Evolutionary conservation across 2,888 invertebrate species (phyloP).

Genomic region (Pseudanteris insignis): DNA sequence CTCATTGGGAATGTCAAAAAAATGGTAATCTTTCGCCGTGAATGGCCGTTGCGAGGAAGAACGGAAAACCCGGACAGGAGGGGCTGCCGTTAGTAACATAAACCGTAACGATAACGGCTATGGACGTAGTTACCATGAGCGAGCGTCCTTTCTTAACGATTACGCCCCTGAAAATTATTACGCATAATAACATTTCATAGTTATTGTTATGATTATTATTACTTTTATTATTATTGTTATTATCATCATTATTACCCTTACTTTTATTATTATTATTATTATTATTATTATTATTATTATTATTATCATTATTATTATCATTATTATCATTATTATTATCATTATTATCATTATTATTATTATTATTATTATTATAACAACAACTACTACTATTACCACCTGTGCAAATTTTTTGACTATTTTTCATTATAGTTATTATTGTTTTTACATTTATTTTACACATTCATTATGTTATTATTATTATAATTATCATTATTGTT

Average conservation of each 20-base stretch:
- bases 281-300: conserved; percentile 42
- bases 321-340: conserved; percentile 28
- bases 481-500: conserved; percentile 22
- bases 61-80: conserved; percentile 45
- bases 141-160: conserved; percentile 66
- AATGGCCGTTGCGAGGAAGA: conserved; percentile 43
- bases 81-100: conserved; percentile 60
- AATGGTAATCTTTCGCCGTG: conserved; percentile 45
- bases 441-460: conserved; percentile 24
- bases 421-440: conserved; percentile 50
- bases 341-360: conserved; percentile 19
- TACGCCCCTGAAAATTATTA: conserved; percentile 66
- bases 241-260: conserved; percentile 52
- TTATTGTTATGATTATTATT: conserved; percentile 64
- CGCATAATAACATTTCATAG: conserved; percentile 64
- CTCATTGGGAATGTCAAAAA: conserved; percentile 47
- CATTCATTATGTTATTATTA: conserved; percentile 21
- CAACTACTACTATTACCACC: no score
- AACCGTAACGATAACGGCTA: conserved; percentile 67
- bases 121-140: conserved; percentile 64
- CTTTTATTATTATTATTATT: conserved; percentile 42
- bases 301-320: conserved; percentile 49
- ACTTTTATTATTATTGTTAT: conserved; percentile 57
- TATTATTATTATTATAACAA: conserved; percentile 16
- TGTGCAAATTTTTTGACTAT: no score